Evolutionary conservation across 2,113 vertebrate genomes (phyloP).

Genomic region (Mustela lutreola): DNA sequence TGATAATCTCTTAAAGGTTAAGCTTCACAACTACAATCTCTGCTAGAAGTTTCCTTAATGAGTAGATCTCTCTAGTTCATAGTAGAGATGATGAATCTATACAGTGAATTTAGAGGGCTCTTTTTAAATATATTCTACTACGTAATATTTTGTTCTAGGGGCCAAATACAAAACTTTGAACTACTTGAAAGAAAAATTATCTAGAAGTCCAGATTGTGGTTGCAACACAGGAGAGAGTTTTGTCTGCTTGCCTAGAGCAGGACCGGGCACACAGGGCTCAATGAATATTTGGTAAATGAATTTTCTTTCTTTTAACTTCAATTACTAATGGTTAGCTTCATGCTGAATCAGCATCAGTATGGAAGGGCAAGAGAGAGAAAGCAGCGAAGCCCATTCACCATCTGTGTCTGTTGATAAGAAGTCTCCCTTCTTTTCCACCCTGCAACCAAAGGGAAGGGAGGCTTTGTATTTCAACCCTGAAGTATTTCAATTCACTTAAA

Average conservation of each 20-base stretch:
- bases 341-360: neutral
- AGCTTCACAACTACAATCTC: neutral
- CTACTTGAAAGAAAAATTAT: neutral
- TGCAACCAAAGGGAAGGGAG: neutral
- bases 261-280: neutral
- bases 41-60: neutral
- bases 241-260: neutral
- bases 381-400: neutral
- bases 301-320: neutral
- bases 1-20: neutral
- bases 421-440: neutral
- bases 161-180: neutral
- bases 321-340: neutral
- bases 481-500: conserved; percentile 8
- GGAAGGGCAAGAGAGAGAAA: neutral
- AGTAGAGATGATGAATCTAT: neutral
- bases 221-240: neutral
- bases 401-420: neutral
- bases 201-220: neutral
- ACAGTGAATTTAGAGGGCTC: neutral
- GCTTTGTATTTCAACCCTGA: neutral
- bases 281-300: neutral
- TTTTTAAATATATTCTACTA: neutral
- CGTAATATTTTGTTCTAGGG: neutral
- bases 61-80: neutral